Evolutionary conservation across 2,113 vertebrate genomes (phyloP).

Genomic region (Talpa occidentalis): DNA sequence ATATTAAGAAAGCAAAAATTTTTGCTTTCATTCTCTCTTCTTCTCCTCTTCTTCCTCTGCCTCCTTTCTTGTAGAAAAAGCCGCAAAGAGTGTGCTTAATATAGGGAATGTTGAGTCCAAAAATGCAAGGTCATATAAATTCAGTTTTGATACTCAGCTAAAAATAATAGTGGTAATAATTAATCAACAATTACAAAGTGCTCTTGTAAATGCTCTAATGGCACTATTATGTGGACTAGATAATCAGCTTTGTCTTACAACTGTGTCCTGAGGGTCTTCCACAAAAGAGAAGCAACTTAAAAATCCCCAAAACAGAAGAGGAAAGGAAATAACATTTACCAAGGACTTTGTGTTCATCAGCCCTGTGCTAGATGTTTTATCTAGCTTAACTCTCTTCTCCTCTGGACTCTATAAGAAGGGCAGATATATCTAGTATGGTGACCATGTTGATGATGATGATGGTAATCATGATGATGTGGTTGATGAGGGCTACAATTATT

Average conservation of each 20-base stretch:
- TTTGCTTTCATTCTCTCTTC: not conserved
- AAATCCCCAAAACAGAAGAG: not conserved
- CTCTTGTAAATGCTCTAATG: not conserved
- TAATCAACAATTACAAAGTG: not conserved
- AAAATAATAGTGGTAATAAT: not conserved
- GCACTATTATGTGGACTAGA: not conserved
- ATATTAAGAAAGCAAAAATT: not conserved
- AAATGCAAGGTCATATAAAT: not conserved
- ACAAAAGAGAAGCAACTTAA: not conserved
- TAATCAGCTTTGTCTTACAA: not conserved
- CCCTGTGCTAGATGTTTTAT: too few species aligned
- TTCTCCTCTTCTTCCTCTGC: not conserved
- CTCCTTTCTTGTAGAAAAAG: constrained; percentile 9
- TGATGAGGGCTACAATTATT: not conserved
- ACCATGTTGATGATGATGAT: not conserved
- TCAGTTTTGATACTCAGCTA: not conserved
- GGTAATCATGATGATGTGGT: not conserved
- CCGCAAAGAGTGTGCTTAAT: not conserved
- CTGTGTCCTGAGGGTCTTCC: not conserved
- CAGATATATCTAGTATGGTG: not conserved
- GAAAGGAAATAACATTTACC: not conserved
- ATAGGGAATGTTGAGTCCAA: not conserved
- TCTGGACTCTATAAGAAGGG: not conserved
- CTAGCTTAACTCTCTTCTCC: not conserved
- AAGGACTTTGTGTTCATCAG: not conserved